Evolutionary conservation across 2,888 invertebrate species (phyloP), one percentile per base, ranked within the genome.

Genomic region (Ennomos fuscantarius): DNA sequence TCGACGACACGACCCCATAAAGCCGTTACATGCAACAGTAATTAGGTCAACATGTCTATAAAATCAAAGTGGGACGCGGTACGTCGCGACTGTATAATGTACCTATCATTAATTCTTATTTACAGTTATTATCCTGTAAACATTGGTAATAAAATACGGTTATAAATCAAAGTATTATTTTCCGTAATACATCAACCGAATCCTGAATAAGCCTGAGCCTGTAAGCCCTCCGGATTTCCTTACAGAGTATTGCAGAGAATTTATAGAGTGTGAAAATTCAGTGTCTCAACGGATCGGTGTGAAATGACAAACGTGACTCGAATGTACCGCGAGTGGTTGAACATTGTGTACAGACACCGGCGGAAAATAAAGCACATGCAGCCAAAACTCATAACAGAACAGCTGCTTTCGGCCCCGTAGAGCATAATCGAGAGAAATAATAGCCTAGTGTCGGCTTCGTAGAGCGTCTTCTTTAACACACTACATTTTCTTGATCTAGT

Each of bases 241-340:
- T 78, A 77, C 72, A 50, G 72, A 71, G 75, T 78, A 77, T 80
- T 74, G 79, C 76, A 68, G 77, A 74, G 76, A 86, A 87, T 88
- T 86, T 87, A 86, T 87, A 85, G 86, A 87, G 81, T 87, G 88
- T 86, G 86, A 86, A 87, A 86, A 84, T 79, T 82, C 79, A 72
- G 72, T 76, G 77, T 77, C 78, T 78, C 78, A 73, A 70, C 75
- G 80, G 81, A 81, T 86, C 80, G 72, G 69, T 75, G 76, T 77
- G 81, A 78, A 82, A 87, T 87, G 86, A 86, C 84, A 84, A 82
- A 86, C 86, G 88, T 88, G 87, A 84, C 76, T 68, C 35, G 88
- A 49, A 49, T 54, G 36, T 34, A 37, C n/a, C 31, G 24, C 49
- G 9, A 68, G 69, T 62, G 49, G 61, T 43, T 43, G 39, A 49